Evolutionary conservation across 2,888 invertebrate genomes (phyloP).

Genomic region (Cantharis flavilabris): DNA sequence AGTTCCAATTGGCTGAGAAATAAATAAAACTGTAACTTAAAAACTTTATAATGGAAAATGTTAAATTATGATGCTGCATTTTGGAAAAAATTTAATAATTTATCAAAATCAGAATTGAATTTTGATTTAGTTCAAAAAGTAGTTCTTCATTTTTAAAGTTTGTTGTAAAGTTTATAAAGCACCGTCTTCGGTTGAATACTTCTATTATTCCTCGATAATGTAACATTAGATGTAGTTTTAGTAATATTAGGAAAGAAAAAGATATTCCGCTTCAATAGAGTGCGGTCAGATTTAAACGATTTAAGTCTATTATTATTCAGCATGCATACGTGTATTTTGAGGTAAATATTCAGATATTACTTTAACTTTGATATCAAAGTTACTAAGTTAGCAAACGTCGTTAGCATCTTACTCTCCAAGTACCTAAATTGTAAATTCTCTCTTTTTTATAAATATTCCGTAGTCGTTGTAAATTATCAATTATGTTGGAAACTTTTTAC

Average conservation of each 20-base stretch:
- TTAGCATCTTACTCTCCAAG: neutral
- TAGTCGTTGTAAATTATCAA: neutral
- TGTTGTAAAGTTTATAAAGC: slow-evolving; percentile 17
- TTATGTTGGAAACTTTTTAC: neutral
- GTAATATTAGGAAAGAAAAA: slow-evolving; percentile 18
- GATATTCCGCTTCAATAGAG: slow-evolving; percentile 24
- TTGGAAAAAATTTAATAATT: slow-evolving; percentile 17
- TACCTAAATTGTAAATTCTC: neutral
- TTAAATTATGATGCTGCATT: neutral
- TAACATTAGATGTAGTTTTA: slow-evolving; percentile 14
- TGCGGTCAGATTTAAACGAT: slow-evolving; percentile 14
- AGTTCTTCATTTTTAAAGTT: slow-evolving; percentile 27
- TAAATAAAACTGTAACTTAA: neutral
- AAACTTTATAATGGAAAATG: neutral
- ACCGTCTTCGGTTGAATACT: slow-evolving; percentile 20
- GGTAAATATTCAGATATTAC: slow-evolving; percentile 5
- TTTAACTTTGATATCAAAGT: neutral
- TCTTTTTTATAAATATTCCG: neutral
- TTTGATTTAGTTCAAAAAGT: slow-evolving; percentile 27
- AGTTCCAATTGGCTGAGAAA: neutral
- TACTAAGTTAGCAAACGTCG: neutral
- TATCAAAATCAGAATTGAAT: slow-evolving; percentile 19
- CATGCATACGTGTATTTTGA: slow-evolving; percentile 7
- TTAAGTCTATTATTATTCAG: slow-evolving; percentile 15
- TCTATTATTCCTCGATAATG: slow-evolving; percentile 25